These are phyloP conservation scores for Halesus radiatus DNA, from an alignment of 1,140 invertebrate genomes.

Conservation along the genomic window DNA sequence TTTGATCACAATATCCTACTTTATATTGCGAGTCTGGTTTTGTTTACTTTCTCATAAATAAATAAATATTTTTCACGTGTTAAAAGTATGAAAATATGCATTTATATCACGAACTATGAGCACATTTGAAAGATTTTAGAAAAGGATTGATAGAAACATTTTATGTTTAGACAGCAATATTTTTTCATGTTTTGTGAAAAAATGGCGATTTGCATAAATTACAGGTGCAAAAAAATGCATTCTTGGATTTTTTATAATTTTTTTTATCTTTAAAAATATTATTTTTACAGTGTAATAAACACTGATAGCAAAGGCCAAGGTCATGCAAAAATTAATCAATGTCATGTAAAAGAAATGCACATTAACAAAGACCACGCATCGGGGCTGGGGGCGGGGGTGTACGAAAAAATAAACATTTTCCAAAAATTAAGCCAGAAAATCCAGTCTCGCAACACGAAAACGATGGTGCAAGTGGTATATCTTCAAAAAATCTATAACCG, in stretches of 20 bases:
- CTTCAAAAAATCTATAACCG: slow-evolving; percentile 25
- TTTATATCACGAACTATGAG: neutral
- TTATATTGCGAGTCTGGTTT: neutral
- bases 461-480: neutral
- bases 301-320: slow-evolving; percentile 66
- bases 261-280: neutral
- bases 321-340: slow-evolving; percentile 71
- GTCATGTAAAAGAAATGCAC: slow-evolving; percentile 69
- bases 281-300: slow-evolving; percentile 13
- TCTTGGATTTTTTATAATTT: neutral
- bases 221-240: slow-evolving; percentile 1
- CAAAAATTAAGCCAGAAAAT: slow-evolving; percentile 66
- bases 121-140: neutral
- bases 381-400: slow-evolving; percentile 69
- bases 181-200: slow-evolving; percentile 13
- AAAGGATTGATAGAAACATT: neutral
- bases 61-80: slow-evolving; percentile 7
- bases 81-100: neutral
- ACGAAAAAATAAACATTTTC: slow-evolving; percentile 66
- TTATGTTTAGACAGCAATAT: neutral
- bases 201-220: neutral
- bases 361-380: slow-evolving; percentile 70
- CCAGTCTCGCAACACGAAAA: slow-evolving; percentile 69
- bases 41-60: slow-evolving; percentile 28
- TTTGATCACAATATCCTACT: slow-evolving; percentile 1